These are phyloP conservation scores for Syngnathus floridae DNA, from an alignment of 2,113 vertebrate genomes.

Conservation along the genomic window DNA sequence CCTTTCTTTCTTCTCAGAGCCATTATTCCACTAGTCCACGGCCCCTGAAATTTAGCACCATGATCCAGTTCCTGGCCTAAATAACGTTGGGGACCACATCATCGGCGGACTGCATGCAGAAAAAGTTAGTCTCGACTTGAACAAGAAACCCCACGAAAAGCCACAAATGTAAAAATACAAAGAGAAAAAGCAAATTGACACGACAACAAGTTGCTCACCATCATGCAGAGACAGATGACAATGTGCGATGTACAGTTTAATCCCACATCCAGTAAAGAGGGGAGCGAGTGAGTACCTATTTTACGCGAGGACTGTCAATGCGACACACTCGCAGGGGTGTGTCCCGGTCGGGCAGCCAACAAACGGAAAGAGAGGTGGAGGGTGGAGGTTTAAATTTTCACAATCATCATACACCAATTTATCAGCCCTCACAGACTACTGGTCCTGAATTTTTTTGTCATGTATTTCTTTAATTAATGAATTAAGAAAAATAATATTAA, in stretches of 20 bases:
- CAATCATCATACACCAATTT: background rate
- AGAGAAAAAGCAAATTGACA: slow-evolving; percentile 2
- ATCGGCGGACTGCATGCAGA: slow-evolving; percentile 36
- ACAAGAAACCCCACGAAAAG: slow-evolving; percentile 29
- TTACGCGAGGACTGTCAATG: slow-evolving; percentile 64
- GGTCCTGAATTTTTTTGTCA: too few species aligned
- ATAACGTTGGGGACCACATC: background rate
- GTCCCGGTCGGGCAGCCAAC: slow-evolving; percentile 58
- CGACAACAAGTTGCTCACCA: slow-evolving; percentile 15
- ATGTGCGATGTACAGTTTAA: slow-evolving; percentile 40
- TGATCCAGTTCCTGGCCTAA: too few species aligned
- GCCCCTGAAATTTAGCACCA: too few species aligned
- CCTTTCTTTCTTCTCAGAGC: background rate
- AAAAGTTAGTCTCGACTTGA: slow-evolving; percentile 14
- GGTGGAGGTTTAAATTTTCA: slow-evolving; percentile 2
- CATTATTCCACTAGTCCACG: too few species aligned
- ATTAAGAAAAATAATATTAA: background rate
- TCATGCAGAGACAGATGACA: slow-evolving; percentile 46
- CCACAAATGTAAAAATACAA: slow-evolving; percentile 20
- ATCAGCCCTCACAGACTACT: background rate
- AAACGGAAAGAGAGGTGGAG: slow-evolving; percentile 56
- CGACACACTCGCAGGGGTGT: slow-evolving; percentile 64
- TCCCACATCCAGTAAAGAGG: slow-evolving; percentile 25
- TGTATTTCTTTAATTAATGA: too few species aligned
- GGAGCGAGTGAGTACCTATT: slow-evolving; percentile 69